Base-by-base conservation (phyloP, 2,797 vertebrate species). In the Liasis olivaceus region DNA sequence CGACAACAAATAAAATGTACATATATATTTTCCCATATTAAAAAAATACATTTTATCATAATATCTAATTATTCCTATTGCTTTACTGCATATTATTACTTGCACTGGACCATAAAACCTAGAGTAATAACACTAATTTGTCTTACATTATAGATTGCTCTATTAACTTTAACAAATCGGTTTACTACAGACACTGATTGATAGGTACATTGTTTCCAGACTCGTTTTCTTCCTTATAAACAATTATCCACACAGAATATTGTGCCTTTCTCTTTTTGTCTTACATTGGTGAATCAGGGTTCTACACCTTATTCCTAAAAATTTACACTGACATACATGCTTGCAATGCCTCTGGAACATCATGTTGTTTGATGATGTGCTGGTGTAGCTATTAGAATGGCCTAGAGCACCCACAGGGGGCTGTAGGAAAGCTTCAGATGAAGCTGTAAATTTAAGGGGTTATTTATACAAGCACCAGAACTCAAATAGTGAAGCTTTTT, bases 141-240 rank as follows among this genome's bases (percentile, higher is more conserved):
- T 96, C 96, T 96, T 95, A 92, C 94, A 95, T 96, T 95, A 95
- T 95, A 95, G 91, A 96, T 96, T 95, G 95, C 95, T 94, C 97
- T 92, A 85, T 95, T 96, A 94, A 95, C 95, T 97, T 95, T 95
- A 95, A 95, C 90, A 96, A 93, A 91, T 85, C 91, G 89, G 89
- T 95, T 95, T 93, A 93, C 94, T 90, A 92, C 84, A 94, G 89
- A 92, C 81, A 56, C 90, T 94, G 95, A 95, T 89, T 92, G 96
- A 96, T 92, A 89, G 95, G 94, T 54, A 0, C 91, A 60, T 31
- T 91, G 91, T 94, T 95, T 91, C 88, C 89, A 86, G 89, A 88
- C 92, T 94, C 54, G 87, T 92, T 93, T 95, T 91, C 91, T 95
- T 0, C 0, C 89, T 58, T 90, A 59, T 84, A 92, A 93, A 91